Percentiles rank a stretch among this genome's conserved stretches.
Evolutionary conservation across 92 coral and sea anemone genomes (phyloP).

Genomic region (Nematostella vectensis): DNA sequence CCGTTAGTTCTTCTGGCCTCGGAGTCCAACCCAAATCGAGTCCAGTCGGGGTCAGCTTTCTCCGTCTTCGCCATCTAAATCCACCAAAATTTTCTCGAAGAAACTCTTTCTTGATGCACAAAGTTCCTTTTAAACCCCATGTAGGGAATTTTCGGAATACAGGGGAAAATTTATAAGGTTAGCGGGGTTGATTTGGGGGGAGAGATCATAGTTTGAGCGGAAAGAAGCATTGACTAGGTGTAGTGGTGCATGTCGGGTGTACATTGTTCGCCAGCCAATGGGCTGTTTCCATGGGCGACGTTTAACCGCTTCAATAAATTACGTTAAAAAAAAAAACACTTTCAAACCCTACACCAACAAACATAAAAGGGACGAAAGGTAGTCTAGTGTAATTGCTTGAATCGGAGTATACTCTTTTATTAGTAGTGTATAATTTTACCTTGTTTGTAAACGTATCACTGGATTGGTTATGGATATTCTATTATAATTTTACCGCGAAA

Average conservation of each 20-base stretch:
- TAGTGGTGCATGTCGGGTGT: constrained; percentile 18
- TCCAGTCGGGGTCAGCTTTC: constrained; percentile 62
- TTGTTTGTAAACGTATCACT: too few relatives aligned
- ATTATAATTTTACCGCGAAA: too few relatives aligned
- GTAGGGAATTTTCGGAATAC: background rate
- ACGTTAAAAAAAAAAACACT: too few relatives aligned
- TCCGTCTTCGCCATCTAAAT: constrained; percentile 14
- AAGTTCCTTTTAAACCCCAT: background rate
- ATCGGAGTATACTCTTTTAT: too few relatives aligned
- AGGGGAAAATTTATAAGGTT: background rate
- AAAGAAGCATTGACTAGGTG: background rate
- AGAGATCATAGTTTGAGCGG: background rate
- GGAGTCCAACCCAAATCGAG: constrained; percentile 73
- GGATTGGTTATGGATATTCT: too few relatives aligned
- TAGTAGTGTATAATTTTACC: too few relatives aligned
- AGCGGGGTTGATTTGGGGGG: background rate
- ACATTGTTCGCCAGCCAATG: constrained; percentile 33
- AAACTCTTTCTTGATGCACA: background rate
- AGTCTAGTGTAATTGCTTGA: too few relatives aligned
- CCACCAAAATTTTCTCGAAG: too few relatives aligned
- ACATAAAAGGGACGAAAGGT: too few relatives aligned
- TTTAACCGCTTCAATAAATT: too few relatives aligned
- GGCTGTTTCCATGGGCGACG: constrained; percentile 20
- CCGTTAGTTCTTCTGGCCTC: constrained; percentile 21
- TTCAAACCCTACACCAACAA: too few relatives aligned